A percentile compares a stretch with the other conserved stretches of the same genome.
Conservation (phyloP, 2,113 vertebrate species). For the Eptatretus burgeri region DNA sequence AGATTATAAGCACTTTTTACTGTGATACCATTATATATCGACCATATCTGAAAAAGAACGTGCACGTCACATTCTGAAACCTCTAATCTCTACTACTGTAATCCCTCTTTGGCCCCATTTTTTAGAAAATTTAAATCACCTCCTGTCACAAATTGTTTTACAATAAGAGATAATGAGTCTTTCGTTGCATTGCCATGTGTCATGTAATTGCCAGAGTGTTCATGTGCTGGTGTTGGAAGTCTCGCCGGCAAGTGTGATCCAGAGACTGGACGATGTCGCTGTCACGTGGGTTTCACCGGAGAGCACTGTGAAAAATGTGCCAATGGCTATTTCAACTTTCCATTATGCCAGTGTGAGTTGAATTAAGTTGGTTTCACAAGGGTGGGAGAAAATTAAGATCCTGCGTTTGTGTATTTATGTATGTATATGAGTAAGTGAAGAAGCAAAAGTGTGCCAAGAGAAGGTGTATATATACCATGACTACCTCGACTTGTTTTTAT, state of each 20-base stretch:
- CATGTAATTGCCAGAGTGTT: no score
- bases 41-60: no score
- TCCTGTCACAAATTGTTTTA: no score
- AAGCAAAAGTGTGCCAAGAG: neutral
- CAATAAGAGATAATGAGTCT: no score
- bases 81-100: no score
- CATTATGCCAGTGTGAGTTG: slow-evolving; percentile 17
- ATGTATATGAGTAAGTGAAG: neutral
- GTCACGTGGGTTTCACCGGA: slow-evolving; percentile 14
- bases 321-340: slow-evolving; percentile 14
- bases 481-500: neutral
- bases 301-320: slow-evolving; percentile 14
- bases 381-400: neutral
- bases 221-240: no score
- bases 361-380: neutral
- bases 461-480: neutral
- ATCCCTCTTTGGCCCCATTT: no score
- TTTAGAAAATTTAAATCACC: no score
- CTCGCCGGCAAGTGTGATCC: neutral
- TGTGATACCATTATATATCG: no score
- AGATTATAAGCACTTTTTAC: no score
- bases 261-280: slow-evolving; percentile 12
- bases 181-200: no score
- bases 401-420: neutral
- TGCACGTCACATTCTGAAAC: no score